Base-by-base conservation (phyloP, 2,888 invertebrate species). In the Thymelicus acteon region DNA sequence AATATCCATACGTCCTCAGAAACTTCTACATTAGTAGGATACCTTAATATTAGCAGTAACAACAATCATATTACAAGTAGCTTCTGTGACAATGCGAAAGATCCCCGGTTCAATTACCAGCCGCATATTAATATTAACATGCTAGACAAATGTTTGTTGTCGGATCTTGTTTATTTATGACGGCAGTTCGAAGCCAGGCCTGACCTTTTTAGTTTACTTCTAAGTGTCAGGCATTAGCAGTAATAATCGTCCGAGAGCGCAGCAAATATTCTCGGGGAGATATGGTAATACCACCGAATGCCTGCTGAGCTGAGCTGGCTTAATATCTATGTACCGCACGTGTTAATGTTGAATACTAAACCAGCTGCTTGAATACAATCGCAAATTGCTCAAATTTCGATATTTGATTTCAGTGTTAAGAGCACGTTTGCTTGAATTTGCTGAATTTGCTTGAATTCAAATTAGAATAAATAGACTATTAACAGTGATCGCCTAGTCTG, bases 281-380 rank as follows among this genome's bases (percentile, higher is more conserved):
- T 58, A 58, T 58, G 58, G 58, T 58, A 58, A 58, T 58, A 37
- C n/a, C n/a, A n/a, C 39, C 52, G 64, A 24, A 64, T 64, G 19
- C 39, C 19, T 40, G 52, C 15, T 24, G 61, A 48, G 52, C 49
- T 48, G n/a, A 39, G 19, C 52, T 48, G 7, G 58, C 37, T 66
- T 66, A 66, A 67, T 67, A 67, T 31, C 31, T 31, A 31, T 67
- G 48, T 49, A 67, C 13, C 60, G 49, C 67, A 19, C 67, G 60
- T 52, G 67, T 60, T 60, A 40, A 49, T 67, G 40, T n/a, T 8
- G 60, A 67, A 67, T 67, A 67, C 49, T 48, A 67, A 67, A 37
- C 39, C 39, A 0, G 47, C 39, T n/a, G 60, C 10, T 40, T 40
- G 24, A 31, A 13, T 19, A 31, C 31, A 39, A 15, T 62, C 7